Base-by-base conservation (phyloP, 2,888 invertebrate genomes). In the Lepidochrysops patricia region DNA sequence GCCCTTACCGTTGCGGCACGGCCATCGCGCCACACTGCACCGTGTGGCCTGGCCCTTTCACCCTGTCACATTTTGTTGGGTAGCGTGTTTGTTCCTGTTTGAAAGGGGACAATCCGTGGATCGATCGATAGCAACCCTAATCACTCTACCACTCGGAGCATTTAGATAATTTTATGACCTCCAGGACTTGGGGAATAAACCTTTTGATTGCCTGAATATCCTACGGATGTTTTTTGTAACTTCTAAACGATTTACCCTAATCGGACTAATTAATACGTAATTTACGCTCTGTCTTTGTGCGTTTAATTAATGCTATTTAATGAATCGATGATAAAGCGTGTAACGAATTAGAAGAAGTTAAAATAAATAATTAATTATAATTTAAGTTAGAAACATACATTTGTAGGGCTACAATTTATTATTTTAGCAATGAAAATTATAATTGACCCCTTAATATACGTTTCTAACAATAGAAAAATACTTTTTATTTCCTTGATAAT, bases 101-200 rank as follows among this genome's bases (percentile, higher is more conserved):
- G 54, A 54, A 52, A 27, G 15, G 52, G 54, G 4, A 54, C 32
- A 32, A 19, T 15, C 54, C 32, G 19, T 15, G 19, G 19, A 19
- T 54, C 54, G 19, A 54, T 54, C 32, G 15, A 29, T 54, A 19
- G 29, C 19, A 54, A 52, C 54, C 32, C 54, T 32, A 54, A 54
- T 54, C 54, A 54, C 54, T 13, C 9, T 29, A 12, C 29, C 54
- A 19, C 32, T 12, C 32, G 32, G 26, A 32, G 29, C 32, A 54
- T 12, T 32, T 19, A 32, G 32, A 29, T 52, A 52, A 52, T 52
- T 52, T 27, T 15, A 6, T 29, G 52, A 27, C 52, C 52, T 7
- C 12, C 26, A 25, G 7, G 15, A n/a, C 52, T 19, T 29, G 15
- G 15, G 9, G 19, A 54, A 29, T 19, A 32, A 19, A 19, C 27